phyloP scores from a whole-genome alignment of 2,113 vertebrate genomes.

The Passerina amoena region DNA sequence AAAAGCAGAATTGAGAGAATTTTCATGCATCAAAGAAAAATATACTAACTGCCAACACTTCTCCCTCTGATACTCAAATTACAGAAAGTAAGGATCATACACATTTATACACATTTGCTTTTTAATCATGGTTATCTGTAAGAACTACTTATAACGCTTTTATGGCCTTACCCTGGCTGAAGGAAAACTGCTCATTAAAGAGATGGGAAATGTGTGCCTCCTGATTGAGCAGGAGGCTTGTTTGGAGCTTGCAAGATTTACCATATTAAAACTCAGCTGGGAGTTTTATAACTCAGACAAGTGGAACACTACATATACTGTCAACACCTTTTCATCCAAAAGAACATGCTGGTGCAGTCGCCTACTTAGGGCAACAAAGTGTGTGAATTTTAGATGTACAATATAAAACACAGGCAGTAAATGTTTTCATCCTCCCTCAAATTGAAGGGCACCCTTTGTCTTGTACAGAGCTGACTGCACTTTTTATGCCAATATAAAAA shows the following conservation, averaged over 20 bases:
- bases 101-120: not conserved
- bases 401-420: not conserved
- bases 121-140: not conserved
- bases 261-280: not conserved
- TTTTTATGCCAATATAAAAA: not conserved
- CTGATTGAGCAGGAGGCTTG: not conserved
- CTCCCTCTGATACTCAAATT: not conserved
- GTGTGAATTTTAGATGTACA: not conserved
- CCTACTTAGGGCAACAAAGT: not conserved
- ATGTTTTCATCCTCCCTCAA: not conserved
- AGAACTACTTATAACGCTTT: not conserved
- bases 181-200: not conserved
- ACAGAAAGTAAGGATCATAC: not conserved
- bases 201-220: not conserved
- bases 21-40: constrained; percentile 17
- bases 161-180: not conserved
- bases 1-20: not conserved
- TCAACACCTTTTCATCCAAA: not conserved
- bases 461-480: not conserved
- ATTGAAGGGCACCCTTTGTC: not conserved
- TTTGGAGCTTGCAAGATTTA: not conserved
- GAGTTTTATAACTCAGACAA: constrained; percentile 4
- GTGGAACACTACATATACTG: constrained; percentile 6
- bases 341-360: not conserved
- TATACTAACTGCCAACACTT: not conserved